phyloP scores from a whole-genome alignment of 2,113 vertebrate genomes.

The Gopherus flavomarginatus region DNA sequence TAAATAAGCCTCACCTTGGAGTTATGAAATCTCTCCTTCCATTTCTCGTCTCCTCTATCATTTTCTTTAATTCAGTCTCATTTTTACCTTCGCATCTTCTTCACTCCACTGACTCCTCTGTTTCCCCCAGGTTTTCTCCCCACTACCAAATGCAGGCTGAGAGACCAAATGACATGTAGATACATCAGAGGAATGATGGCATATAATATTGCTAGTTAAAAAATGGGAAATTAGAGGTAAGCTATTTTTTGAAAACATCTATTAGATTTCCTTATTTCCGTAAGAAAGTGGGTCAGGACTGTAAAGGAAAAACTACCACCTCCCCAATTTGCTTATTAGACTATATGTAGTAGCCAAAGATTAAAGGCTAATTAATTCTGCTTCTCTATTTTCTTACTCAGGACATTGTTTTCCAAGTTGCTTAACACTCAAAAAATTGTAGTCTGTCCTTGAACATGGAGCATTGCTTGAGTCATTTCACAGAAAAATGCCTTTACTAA shows the following conservation, averaged over 20 bases:
- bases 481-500: neutral
- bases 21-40: neutral
- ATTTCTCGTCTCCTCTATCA: neutral
- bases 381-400: neutral
- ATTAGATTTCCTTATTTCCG: neutral
- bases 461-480: neutral
- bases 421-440: neutral
- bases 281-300: neutral
- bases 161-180: neutral
- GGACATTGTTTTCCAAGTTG: neutral
- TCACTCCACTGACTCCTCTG: accelerated
- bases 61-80: neutral
- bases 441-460: neutral
- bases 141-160: neutral
- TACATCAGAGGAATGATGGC: neutral
- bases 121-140: neutral
- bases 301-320: neutral
- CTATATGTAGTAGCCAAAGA: neutral
- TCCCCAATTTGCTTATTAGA: neutral
- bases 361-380: neutral
- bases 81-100: neutral
- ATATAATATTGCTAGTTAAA: neutral
- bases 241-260: neutral
- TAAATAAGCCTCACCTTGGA: neutral
- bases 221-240: neutral